Base-by-base conservation (phyloP, 2,888 invertebrate species). In the Toxonevra muliebris region DNA sequence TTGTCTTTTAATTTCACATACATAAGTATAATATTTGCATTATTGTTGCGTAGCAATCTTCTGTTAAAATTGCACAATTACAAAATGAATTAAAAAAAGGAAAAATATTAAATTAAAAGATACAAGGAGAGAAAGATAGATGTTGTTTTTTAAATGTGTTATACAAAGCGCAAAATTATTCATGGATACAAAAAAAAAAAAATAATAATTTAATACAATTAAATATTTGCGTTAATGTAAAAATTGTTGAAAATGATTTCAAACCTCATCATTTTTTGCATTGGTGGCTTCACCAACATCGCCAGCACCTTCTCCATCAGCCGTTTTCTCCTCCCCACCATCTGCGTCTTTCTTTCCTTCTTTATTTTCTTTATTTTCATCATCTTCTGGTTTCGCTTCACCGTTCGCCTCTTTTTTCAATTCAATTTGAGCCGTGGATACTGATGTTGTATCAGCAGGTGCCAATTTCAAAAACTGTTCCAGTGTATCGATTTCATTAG, bases 401-500 rank as follows among this genome's bases (percentile, higher is more conserved):
- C 80, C 81, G 30, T 82, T 81, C 30, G 30, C 30, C 71, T 82
- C 73, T 50, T 70, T 66, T 71, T 87, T 85, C 66, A 84, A 73
- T 74, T 84, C 82, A 63, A 87, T 84, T 75, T 87, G 87, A 65
- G 87, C 87, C 73, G 84, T 86, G 69, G 87, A 86, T 62, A 81
- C 75, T 77, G 84, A 76, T 54, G 84, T 83, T 13, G 83, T 81
- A 65, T 87, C 87, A 61, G 89, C 89, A 1, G 88, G 87, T 75
- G 90, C 90, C 75, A 94, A 82, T 86, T 94, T 94, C 69, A 96
- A 86, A 84, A 97, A 97, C 82, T 92, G 91, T 83, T 96, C 94
- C 86, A 97, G 87, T 76, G 92, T 92, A 81, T 97, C 95, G 75
- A 92, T 89, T 88, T 97, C 97, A 86, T 96, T 94, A 19, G 96